phyloP scores from a whole-genome alignment of 2,113 vertebrate species.

The Myocastor coypus region DNA sequence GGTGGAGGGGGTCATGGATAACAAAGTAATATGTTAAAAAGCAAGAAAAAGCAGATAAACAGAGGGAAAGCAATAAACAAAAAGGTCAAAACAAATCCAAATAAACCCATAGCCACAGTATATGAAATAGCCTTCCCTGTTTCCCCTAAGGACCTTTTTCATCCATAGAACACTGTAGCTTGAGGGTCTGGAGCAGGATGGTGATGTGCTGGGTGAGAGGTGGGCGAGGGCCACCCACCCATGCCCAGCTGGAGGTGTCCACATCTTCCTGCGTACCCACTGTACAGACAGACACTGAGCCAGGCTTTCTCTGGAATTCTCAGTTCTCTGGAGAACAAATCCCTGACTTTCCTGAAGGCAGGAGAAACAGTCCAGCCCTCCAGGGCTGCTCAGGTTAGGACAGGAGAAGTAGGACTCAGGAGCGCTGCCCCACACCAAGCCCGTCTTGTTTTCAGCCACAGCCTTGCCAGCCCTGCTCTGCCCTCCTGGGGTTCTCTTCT shows the following conservation, averaged over 20 bases:
- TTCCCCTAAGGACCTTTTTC: background rate
- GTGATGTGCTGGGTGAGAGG: background rate
- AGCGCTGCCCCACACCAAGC: background rate
- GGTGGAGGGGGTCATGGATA: too few relatives aligned
- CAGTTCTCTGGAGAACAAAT: background rate
- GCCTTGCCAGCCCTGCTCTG: background rate
- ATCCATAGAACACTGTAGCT: background rate
- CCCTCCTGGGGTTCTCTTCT: background rate
- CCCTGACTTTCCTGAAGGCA: background rate
- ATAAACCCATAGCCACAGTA: background rate
- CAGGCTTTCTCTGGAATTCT: background rate
- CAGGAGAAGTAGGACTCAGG: too few relatives aligned
- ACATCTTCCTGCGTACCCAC: background rate
- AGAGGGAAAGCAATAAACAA: background rate
- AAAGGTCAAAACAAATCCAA: background rate
- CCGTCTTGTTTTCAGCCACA: background rate
- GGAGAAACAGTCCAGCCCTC: background rate
- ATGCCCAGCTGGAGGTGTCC: background rate
- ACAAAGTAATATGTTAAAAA: background rate
- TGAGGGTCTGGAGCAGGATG: too few relatives aligned
- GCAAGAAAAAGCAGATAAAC: background rate
- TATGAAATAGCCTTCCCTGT: background rate
- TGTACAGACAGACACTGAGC: background rate
- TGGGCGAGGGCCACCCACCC: background rate
- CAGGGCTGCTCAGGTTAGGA: background rate